phyloP scores from a whole-genome alignment of 1,140 invertebrate species.

The Bombus haemorrhoidalis region DNA sequence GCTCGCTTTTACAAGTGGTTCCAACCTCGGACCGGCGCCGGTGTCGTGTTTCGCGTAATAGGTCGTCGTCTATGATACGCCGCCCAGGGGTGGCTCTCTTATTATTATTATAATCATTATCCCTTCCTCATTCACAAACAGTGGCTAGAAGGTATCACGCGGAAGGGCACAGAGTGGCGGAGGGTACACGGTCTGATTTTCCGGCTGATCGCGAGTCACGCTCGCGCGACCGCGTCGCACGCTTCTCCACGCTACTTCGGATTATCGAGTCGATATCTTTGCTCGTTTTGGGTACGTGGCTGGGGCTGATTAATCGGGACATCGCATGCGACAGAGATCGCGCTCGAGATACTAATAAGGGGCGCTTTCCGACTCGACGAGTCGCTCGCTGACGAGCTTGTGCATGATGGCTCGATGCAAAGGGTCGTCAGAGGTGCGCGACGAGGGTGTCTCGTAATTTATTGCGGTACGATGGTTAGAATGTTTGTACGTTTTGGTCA shows the following conservation, averaged over 20 bases:
- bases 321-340: background rate
- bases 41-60: slow-evolving; percentile 78
- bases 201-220: slow-evolving; percentile 26
- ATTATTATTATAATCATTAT: slow-evolving; percentile 68
- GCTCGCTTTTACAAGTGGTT: slow-evolving; percentile 69
- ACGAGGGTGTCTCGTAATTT: background rate
- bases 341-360: slow-evolving; percentile 10
- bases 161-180: background rate
- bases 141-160: background rate
- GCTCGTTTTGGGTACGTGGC: slow-evolving; percentile 7
- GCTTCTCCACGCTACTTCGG: background rate
- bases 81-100: slow-evolving; percentile 65
- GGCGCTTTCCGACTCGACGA: slow-evolving; percentile 14
- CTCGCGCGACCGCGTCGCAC: background rate
- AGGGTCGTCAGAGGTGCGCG: background rate
- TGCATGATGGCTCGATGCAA: background rate
- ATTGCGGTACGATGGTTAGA: background rate
- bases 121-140: slow-evolving; percentile 17
- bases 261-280: slow-evolving; percentile 27
- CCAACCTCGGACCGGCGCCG: slow-evolving; percentile 71
- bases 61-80: slow-evolving; percentile 73
- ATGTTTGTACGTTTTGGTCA: background rate
- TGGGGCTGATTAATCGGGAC: slow-evolving; percentile 20
- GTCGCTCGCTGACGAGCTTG: background rate
- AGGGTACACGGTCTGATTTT: background rate